Conservation (phyloP, 2,888 invertebrate species). For the Bruchidius siliquastri region DNA sequence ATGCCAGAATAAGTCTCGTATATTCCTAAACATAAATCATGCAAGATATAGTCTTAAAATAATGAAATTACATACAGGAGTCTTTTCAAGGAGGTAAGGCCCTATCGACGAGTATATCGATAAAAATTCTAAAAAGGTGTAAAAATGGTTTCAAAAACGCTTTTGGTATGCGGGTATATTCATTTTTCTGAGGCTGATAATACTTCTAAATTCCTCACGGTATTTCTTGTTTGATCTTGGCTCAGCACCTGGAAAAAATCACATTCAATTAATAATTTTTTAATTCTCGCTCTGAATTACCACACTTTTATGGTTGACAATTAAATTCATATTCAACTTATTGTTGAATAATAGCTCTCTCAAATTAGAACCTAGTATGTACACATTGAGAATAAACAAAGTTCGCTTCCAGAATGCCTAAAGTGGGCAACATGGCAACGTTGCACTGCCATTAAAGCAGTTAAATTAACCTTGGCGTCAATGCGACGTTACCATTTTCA, state of each 20-base stretch:
- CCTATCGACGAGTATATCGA: slow-evolving; percentile 17
- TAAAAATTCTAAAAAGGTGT: slow-evolving; percentile 19
- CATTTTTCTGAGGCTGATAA: slow-evolving; percentile 12
- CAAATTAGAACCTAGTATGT: too few relatives aligned
- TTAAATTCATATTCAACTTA: too few relatives aligned
- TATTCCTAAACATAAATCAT: not conserved
- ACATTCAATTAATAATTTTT: too few relatives aligned
- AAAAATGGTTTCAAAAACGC: slow-evolving; percentile 28
- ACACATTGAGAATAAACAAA: too few relatives aligned
- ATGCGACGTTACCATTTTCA: too few relatives aligned
- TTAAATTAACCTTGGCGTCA: too few relatives aligned
- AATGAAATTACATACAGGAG: not conserved
- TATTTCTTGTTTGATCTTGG: not conserved
- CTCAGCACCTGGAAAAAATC: not conserved
- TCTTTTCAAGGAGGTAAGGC: slow-evolving; percentile 10
- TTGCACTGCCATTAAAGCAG: too few relatives aligned
- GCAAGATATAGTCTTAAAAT: not conserved
- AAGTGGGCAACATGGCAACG: too few relatives aligned
- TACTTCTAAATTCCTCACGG: slow-evolving; percentile 11
- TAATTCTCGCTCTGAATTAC: too few relatives aligned
- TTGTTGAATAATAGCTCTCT: too few relatives aligned
- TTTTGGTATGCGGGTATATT: slow-evolving; percentile 10
- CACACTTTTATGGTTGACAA: too few relatives aligned
- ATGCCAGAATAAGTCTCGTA: not conserved
- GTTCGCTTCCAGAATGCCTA: too few relatives aligned